Base-by-base conservation (phyloP, 2,113 vertebrate genomes). In the Piliocolobus tephrosceles region DNA sequence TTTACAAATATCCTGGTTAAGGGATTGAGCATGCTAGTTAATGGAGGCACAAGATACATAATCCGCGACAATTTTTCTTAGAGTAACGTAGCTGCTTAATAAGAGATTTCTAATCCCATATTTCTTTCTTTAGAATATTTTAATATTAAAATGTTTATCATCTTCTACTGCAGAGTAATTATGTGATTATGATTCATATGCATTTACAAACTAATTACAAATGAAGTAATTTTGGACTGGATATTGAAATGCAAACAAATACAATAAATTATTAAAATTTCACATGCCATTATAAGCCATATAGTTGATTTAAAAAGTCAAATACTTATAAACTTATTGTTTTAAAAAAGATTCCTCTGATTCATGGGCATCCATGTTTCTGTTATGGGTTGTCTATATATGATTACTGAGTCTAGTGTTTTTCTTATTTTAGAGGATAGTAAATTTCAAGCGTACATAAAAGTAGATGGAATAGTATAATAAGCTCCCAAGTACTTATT, bases 61-160 rank as follows among this genome's bases (percentile, higher is more conserved):
- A 75, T 64, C 43, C 6, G 40, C 38, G 61, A 57, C 55, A 32
- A n/a, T 88, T 70, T 80, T 47, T 55, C 43, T 91, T 72, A 22
- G 91, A 91, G 25, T 58, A 80, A 72, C 86, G 22, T 10, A 73
- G 43, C 18, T 73, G 43, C 47, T 66, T 76, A 61, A n/a, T 79
- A 75, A 91, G 38, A 45, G 4, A 75, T 64, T 80, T 86, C 52
- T 89, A 57, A 1, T n/a, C 25, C 88, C 16, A 76, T 8, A 73
- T 45, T 64, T 11, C 30, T 91, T 88, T 91, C 38, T 75, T 66
- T 40, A 14, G 35, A 94, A 84, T 88, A 94, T 76, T 91, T 85
- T 88, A n/a, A 70, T 89, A 76, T 55, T 86, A n/a, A 91, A 91
- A 91, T 94, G 12, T 91, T 95, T 35, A 1, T 89, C 45, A 91